Evolutionary conservation across 2,797 vertebrate genomes (phyloP), one percentile per base, ranked within the genome.

Genomic region (Arrhamphus sclerolepis): DNA sequence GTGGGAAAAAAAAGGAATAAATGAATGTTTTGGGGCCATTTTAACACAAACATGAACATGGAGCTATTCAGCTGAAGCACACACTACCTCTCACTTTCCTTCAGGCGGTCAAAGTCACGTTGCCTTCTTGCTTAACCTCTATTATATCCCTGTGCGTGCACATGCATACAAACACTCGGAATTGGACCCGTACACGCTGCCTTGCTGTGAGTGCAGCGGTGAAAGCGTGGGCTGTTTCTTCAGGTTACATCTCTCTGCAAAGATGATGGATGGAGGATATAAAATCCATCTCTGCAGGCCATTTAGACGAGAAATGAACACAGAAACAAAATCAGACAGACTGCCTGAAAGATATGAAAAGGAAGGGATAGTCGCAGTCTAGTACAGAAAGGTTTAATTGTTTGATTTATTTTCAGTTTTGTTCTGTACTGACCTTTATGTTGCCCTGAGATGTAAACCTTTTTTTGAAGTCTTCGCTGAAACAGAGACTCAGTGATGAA

Each of bases 211-310:
- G 62, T 38, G 69, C 66, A 17, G 54, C 5, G 46, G 28, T 1
- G 38, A 59, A 56, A 51, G 80, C 71, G 78, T 81, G 78, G 77
- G 78, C 71, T 43, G 77, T 63, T 77, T 73, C 82, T 84, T 61
- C 73, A 69, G 66, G 83, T 86, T 83, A 81, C 75, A 78, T 79
- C 57, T 72, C 62, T 75, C 52, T 65, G 70, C 62, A 75, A 71
- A 78, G 71, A 85, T 83, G 84, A 85, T 82, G 84, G 77, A 87
- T 81, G 70, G 63, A 81, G 64, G 81, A 82, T 52, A 85, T 82
- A 72, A 83, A 79, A 82, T 22, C 54, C 64, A 53, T 72, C 63
- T 70, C 78, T 82, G 61, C 75, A 76, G 75, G 71, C n/a, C 77
- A 60, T 71, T 82, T 72, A 71, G 53, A 52, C 24, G 60, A 46